These are phyloP conservation scores for Venturia canescens DNA, from an alignment of 1,140 invertebrate genomes.

Conservation along the genomic window DNA sequence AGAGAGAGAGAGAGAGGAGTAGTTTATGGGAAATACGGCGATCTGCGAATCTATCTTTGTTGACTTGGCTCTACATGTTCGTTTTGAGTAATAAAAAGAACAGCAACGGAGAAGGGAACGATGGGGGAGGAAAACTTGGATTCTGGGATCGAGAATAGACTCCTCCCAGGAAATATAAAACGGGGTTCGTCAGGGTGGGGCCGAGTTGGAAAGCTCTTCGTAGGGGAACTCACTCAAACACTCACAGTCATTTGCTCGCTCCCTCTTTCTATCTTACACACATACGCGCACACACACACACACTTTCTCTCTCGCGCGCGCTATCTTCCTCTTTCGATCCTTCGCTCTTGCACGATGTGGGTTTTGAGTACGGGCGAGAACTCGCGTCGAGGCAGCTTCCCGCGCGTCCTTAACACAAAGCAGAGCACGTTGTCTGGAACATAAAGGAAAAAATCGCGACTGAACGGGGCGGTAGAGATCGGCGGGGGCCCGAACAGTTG, in stretches of 20 bases:
- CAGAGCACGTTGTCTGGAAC: conserved; percentile 21
- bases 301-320: neutral
- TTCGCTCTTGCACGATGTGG: neutral
- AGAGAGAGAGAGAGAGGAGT: neutral
- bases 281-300: neutral
- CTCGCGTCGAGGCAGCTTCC: conserved; percentile 35
- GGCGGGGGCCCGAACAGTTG: neutral
- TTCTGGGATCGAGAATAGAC: neutral
- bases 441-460: conserved; percentile 11
- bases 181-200: conserved; percentile 3
- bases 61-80: neutral
- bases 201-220: conserved; percentile 6
- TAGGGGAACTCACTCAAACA: conserved; percentile 4
- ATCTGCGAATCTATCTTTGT: neutral
- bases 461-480: conserved; percentile 5
- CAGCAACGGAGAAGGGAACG: neutral
- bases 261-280: neutral
- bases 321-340: neutral
- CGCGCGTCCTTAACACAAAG: conserved; percentile 16
- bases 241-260: conserved; percentile 1
- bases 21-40: neutral
- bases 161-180: conserved; percentile 20
- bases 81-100: neutral
- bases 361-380: conserved; percentile 4
- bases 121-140: neutral